phyloP scores from a whole-genome alignment of 2,888 invertebrate genomes.

The Zele albiditarsus region DNA sequence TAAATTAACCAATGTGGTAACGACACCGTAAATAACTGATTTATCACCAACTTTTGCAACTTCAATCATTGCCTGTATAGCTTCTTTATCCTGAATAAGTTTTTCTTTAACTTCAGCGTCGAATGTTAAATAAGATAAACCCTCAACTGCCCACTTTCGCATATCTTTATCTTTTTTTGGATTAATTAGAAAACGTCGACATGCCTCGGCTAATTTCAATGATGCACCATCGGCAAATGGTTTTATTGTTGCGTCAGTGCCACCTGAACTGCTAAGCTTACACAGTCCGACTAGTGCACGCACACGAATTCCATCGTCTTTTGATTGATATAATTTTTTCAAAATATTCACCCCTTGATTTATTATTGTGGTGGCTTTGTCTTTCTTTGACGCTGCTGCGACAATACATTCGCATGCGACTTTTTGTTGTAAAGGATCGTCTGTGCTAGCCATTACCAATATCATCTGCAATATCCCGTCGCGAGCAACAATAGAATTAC shows the following conservation, averaged over 20 bases:
- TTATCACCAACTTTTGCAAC: slow-evolving; percentile 91
- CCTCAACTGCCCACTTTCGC: slow-evolving; percentile 97
- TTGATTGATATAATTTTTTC: slow-evolving; percentile 92
- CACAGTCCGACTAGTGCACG: slow-evolving; percentile 94
- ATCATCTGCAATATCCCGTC: slow-evolving; percentile 97
- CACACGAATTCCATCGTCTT: slow-evolving; percentile 92
- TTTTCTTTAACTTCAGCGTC: slow-evolving; percentile 99
- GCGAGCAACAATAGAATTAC: slow-evolving; percentile 87
- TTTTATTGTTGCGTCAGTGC: slow-evolving; percentile 93
- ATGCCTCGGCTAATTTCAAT: slow-evolving; percentile 93
- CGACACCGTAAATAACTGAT: slow-evolving; percentile 91
- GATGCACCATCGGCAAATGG: slow-evolving; percentile 98
- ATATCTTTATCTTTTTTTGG: slow-evolving; percentile 91
- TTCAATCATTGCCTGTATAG: slow-evolving; percentile 90
- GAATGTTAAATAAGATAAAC: slow-evolving; percentile 94
- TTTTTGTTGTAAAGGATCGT: slow-evolving; percentile 91
- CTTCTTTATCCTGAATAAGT: slow-evolving; percentile 87
- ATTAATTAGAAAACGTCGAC: slow-evolving; percentile 91
- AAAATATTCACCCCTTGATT: slow-evolving; percentile 92
- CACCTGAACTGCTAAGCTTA: slow-evolving; percentile 95
- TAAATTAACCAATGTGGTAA: slow-evolving; percentile 95
- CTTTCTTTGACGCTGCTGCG: slow-evolving; percentile 96
- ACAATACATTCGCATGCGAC: slow-evolving; percentile 98
- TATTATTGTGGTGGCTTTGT: slow-evolving; percentile 93
- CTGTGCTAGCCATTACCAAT: slow-evolving; percentile 95